These are phyloP conservation scores for Aleadryas rufinucha DNA, from an alignment of 2,113 vertebrate genomes.

Conservation along the genomic window DNA sequence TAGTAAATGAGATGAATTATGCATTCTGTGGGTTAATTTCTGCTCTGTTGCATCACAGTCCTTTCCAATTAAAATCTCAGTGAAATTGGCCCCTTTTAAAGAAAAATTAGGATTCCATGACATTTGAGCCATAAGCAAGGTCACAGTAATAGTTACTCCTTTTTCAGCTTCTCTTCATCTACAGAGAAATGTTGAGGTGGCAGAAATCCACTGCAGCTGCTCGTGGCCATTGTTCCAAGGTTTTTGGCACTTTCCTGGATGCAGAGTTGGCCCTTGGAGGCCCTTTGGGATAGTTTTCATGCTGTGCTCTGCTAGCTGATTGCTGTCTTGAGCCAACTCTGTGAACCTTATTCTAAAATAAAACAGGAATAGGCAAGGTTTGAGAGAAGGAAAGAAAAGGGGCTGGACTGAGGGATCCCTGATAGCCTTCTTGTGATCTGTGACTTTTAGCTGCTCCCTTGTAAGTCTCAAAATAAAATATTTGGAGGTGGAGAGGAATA, in stretches of 20 bases:
- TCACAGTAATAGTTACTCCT: background rate
- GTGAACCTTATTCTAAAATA: background rate
- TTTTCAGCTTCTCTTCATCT: background rate
- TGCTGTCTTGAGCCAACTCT: background rate
- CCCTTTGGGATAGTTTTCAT: background rate
- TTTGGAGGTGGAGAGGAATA: background rate
- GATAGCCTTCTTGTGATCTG: background rate
- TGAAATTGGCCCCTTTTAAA: background rate
- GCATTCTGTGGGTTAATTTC: background rate
- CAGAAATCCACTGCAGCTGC: constrained; percentile 30
- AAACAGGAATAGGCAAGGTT: background rate
- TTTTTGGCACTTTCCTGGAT: constrained; percentile 18
- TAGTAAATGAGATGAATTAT: background rate
- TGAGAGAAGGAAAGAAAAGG: background rate
- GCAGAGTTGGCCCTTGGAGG: background rate
- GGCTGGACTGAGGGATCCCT: background rate
- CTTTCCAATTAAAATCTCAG: background rate
- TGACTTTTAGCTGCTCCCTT: background rate
- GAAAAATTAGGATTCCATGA: constrained; percentile 23
- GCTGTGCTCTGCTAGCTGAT: background rate
- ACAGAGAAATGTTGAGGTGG: background rate
- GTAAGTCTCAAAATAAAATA: background rate
- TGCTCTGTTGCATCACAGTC: background rate
- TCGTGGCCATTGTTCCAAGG: background rate
- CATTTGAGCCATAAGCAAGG: constrained; percentile 22